Conservation (phyloP, 2,113 vertebrate genomes). For the Cyprinus carpio region DNA sequence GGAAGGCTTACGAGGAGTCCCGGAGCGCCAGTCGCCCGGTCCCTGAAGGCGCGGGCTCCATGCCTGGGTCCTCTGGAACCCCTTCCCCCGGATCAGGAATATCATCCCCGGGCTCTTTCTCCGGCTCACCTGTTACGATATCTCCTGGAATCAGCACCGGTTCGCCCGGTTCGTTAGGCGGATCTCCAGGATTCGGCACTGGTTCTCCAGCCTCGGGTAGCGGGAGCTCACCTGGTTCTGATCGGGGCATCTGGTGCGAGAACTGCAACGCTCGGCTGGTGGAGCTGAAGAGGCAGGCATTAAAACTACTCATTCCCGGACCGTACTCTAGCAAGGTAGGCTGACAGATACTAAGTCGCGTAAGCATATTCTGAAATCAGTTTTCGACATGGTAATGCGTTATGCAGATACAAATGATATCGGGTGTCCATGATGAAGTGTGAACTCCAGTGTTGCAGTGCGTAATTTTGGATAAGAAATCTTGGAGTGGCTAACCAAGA, state of each 20-base stretch:
- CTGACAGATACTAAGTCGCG: neutral
- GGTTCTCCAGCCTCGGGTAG: conserved; percentile 89
- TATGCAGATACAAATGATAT: neutral
- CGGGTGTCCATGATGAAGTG: neutral
- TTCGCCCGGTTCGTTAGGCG: conserved; percentile 90
- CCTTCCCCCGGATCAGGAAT: conserved; percentile 93
- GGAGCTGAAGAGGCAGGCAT: conserved; percentile 93
- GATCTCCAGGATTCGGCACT: conserved; percentile 91
- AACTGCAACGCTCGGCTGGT: conserved; percentile 90
- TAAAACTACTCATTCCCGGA: conserved; percentile 90
- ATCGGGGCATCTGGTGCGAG: conserved; percentile 93
- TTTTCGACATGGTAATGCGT: neutral
- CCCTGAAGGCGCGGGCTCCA: conserved; percentile 92
- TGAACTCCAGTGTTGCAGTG: neutral
- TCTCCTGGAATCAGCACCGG: conserved; percentile 91
- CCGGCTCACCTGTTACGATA: conserved; percentile 87
- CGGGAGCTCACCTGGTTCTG: conserved; percentile 93
- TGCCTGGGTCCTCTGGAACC: conserved; percentile 90
- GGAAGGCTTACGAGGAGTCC: conserved; percentile 90
- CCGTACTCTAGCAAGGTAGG: conserved; percentile 90
- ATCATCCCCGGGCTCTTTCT: conserved; percentile 92
- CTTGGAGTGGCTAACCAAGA: neutral
- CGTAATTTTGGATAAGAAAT: conserved; percentile 6
- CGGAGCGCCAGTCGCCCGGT: conserved; percentile 81
- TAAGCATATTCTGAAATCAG: neutral